Percentiles rank a stretch among this genome's conserved stretches.
Evolutionary conservation across 2,797 vertebrate species (phyloP).

Genomic region (Phyllotis vaccarum): DNA sequence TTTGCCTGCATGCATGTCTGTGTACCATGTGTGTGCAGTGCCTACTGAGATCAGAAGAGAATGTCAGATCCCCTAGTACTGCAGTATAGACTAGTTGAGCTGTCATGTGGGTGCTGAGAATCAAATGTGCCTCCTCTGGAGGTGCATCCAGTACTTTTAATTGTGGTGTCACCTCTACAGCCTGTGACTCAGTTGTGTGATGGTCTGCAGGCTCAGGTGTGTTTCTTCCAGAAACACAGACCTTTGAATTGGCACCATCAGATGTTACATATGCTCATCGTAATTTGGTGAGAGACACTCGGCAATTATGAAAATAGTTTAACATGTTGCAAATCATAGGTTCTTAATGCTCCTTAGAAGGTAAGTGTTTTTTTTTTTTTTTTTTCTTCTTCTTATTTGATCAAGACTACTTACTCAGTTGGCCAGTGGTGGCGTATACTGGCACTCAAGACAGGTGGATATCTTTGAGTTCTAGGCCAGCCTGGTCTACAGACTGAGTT

Average conservation of each 20-base stretch:
- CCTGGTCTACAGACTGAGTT: no score
- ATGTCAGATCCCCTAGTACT: background rate
- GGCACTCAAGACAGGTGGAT: no score
- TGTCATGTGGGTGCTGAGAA: background rate
- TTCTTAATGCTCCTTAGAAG: no score
- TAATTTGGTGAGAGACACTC: background rate
- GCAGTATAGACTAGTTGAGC: background rate
- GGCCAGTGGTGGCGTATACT: no score
- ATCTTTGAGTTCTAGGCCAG: no score
- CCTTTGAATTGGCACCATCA: background rate
- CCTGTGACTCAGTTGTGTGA: background rate
- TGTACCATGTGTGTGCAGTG: background rate
- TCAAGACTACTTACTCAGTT: no score
- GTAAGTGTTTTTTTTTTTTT: no score
- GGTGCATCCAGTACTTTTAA: background rate
- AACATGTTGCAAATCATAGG: background rate
- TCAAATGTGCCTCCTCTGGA: background rate
- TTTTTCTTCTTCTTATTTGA: no score
- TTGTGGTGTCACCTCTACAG: background rate
- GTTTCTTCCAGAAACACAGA: background rate
- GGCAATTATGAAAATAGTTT: background rate
- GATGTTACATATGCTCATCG: background rate
- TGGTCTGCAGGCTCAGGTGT: background rate
- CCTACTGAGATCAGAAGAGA: background rate
- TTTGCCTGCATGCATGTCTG: background rate